Evolutionary conservation across 2,888 invertebrate genomes (phyloP).

Genomic region (Polymixis flavicincta): DNA sequence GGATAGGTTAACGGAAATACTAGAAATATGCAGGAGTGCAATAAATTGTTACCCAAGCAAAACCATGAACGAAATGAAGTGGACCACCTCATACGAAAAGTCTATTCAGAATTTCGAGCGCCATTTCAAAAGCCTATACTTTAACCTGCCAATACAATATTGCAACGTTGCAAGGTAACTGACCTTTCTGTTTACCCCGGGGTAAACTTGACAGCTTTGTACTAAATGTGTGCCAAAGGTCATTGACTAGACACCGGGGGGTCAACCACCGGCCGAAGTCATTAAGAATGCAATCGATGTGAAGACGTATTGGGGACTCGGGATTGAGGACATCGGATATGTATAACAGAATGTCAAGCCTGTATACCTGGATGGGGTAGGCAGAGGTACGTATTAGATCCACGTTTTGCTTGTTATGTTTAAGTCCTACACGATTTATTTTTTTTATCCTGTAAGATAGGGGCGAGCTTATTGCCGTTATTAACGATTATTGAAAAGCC

Average conservation of each 20-base stretch:
- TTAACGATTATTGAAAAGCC: neutral
- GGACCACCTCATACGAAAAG: neutral
- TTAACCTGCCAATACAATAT: slow-evolving; percentile 13
- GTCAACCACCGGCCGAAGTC: slow-evolving; percentile 59
- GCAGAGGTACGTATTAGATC: neutral
- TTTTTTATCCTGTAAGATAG: neutral
- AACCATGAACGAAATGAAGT: neutral
- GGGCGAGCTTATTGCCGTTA: neutral
- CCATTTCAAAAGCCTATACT: slow-evolving; percentile 25
- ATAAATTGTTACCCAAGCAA: neutral
- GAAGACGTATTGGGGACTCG: slow-evolving; percentile 44
- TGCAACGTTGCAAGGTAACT: slow-evolving; percentile 67
- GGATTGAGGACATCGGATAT: slow-evolving; percentile 46
- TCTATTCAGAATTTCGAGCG: slow-evolving; percentile 9
- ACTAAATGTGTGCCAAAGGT: slow-evolving; percentile 66
- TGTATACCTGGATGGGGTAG: neutral
- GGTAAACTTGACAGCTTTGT: slow-evolving; percentile 78
- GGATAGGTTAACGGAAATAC: neutral
- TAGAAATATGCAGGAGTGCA: neutral
- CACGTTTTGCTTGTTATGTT: neutral
- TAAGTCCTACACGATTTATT: neutral
- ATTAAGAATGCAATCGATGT: slow-evolving; percentile 68
- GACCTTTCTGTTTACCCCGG: slow-evolving; percentile 76
- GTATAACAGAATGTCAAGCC: neutral
- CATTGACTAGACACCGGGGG: slow-evolving; percentile 64